These are phyloP conservation scores for Scaptomyza polygonia DNA, from an alignment of 2,888 invertebrate genomes.

Conservation along the genomic window DNA sequence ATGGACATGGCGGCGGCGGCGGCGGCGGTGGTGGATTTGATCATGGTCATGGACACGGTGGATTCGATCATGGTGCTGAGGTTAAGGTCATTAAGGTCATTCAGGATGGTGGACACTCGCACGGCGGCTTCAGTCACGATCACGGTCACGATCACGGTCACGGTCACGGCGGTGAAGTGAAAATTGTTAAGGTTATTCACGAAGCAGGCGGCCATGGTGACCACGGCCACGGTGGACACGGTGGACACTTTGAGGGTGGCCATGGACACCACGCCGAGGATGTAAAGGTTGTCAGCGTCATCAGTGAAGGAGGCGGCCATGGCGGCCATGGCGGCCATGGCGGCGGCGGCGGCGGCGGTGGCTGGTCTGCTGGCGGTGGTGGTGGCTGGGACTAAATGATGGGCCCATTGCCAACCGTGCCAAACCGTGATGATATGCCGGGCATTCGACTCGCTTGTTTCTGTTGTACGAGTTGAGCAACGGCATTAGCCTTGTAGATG, in stretches of 20 bases:
- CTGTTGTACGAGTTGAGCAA: slow-evolving; percentile 67
- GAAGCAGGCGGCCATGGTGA: slow-evolving; percentile 38
- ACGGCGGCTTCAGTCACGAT: slow-evolving; percentile 8
- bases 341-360: slow-evolving; percentile 27
- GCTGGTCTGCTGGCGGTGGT: slow-evolving; percentile 28
- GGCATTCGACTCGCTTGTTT: slow-evolving; percentile 59
- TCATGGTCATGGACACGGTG: slow-evolving; percentile 11
- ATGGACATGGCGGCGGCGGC: slow-evolving; percentile 5
- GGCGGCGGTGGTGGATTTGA: slow-evolving; percentile 22
- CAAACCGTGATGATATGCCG: slow-evolving; percentile 50
- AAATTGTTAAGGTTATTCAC: slow-evolving; percentile 57
- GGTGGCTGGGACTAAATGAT: slow-evolving; percentile 50
- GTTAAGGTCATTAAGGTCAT: slow-evolving; percentile 29
- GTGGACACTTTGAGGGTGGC: slow-evolving; percentile 27
- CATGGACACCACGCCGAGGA: slow-evolving; percentile 40
- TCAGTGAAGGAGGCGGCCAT: slow-evolving; percentile 29
- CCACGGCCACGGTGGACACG: slow-evolving; percentile 34
- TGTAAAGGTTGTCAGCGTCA: slow-evolving; percentile 49
- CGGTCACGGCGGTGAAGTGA: slow-evolving; percentile 49
- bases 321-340: not conserved
- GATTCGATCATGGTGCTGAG: slow-evolving; percentile 27
- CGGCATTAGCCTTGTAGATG: slow-evolving; percentile 67
- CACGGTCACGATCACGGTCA: slow-evolving; percentile 5
- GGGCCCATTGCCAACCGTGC: slow-evolving; percentile 2
- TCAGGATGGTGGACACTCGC: slow-evolving; percentile 17